Conservation (phyloP, 2,888 invertebrate genomes). For the Heteromurus nitidus region DNA sequence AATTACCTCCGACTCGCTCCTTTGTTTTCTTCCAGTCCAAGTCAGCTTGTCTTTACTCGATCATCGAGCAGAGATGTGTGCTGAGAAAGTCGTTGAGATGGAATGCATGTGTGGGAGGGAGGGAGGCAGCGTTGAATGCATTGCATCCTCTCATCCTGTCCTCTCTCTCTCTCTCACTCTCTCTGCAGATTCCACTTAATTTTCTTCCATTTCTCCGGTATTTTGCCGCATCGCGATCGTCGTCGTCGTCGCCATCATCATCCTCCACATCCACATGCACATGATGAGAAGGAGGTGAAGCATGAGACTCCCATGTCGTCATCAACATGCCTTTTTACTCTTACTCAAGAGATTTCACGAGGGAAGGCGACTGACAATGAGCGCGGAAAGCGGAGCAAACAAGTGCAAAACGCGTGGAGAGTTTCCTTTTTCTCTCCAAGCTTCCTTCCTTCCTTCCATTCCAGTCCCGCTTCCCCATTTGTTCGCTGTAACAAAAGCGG, state of each 20-base stretch:
- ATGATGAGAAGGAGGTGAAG: not conserved
- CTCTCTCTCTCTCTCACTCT: constrained; percentile 2
- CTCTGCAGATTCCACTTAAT: not conserved
- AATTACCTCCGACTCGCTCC: too few relatives aligned
- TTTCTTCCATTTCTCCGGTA: not conserved
- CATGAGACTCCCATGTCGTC: too few relatives aligned
- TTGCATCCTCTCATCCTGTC: not conserved
- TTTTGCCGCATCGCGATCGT: not conserved
- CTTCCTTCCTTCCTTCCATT: too few relatives aligned
- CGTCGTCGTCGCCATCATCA: not conserved
- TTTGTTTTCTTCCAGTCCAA: too few relatives aligned
- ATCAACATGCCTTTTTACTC: too few relatives aligned
- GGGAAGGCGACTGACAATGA: too few relatives aligned
- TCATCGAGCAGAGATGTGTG: not conserved
- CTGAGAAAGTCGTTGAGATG: not conserved
- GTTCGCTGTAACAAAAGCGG: too few relatives aligned
- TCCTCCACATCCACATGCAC: not conserved
- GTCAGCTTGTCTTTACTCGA: not conserved
- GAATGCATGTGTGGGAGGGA: not conserved
- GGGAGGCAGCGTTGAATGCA: not conserved
- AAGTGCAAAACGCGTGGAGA: too few relatives aligned
- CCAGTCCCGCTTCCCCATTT: too few relatives aligned
- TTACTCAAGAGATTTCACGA: too few relatives aligned
- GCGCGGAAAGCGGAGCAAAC: too few relatives aligned
- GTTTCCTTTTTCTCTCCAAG: too few relatives aligned